Conservation (phyloP, 2,113 vertebrate species). For the Vidua chalybeata region DNA sequence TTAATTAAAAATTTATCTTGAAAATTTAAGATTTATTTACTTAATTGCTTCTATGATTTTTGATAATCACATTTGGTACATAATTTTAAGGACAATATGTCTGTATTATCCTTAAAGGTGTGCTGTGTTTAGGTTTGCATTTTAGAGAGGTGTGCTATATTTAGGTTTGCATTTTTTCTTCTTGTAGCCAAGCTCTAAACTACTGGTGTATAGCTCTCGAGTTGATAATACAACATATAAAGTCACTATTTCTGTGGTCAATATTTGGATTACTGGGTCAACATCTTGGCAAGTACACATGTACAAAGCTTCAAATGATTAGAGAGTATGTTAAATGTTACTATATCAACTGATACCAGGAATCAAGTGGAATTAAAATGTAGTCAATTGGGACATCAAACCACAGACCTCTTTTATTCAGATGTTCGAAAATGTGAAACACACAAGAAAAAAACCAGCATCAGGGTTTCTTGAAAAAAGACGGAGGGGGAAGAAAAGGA, state of each 20-base stretch:
- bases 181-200: not conserved
- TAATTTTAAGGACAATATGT: not conserved
- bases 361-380: conserved; percentile 10
- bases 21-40: not conserved
- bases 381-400: not conserved
- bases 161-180: not conserved
- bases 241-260: not conserved
- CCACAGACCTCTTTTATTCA: not conserved
- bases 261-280: not conserved
- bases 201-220: not conserved
- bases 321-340: not conserved
- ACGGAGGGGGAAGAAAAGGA: rapidly evolving
- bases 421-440: not conserved
- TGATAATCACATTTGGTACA: not conserved
- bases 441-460: not conserved
- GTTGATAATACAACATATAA: not conserved
- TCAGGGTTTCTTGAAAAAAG: not conserved
- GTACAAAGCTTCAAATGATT: not conserved
- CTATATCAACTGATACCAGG: not conserved
- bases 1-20: not conserved
- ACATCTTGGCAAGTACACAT: not conserved
- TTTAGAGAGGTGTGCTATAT: not conserved
- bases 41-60: not conserved
- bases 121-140: not conserved
- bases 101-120: not conserved